Conservation (phyloP, 2,797 vertebrate genomes). For the Petrocephalus schoutedeni region DNA sequence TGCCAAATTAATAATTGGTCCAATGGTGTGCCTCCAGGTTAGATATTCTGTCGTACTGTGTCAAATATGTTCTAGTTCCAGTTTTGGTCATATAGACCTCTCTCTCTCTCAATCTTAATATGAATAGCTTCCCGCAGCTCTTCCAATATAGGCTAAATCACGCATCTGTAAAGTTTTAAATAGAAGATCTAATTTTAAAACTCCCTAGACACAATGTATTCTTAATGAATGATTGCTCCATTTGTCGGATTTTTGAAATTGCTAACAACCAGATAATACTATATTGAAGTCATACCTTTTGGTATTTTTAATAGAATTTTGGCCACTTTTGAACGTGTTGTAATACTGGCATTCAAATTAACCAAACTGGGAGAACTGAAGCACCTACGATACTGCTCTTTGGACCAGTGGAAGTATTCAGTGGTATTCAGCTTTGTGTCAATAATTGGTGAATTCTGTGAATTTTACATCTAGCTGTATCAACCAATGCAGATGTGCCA, state of each 20-base stretch:
- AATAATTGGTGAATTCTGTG: background rate
- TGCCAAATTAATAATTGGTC: constrained; percentile 35
- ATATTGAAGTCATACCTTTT: background rate
- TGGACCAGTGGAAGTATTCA: background rate
- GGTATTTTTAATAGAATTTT: background rate
- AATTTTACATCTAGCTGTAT: background rate
- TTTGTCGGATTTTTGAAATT: constrained; percentile 2
- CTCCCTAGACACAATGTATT: constrained; percentile 14
- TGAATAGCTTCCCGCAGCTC: background rate
- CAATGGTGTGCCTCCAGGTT: background rate
- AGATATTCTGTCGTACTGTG: constrained; percentile 21
- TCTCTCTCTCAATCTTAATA: background rate
- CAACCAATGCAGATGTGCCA: background rate
- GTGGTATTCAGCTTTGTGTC: background rate
- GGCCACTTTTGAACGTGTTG: background rate
- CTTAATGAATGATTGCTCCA: background rate
- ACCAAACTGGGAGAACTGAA: background rate
- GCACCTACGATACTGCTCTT: background rate
- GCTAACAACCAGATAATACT: background rate
- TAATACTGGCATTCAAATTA: background rate
- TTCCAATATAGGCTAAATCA: constrained; percentile 16
- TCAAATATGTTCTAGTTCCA: constrained; percentile 9
- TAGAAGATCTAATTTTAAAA: constrained; percentile 18
- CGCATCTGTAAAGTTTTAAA: constrained; percentile 4
- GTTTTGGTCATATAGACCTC: constrained; percentile 14